Evolutionary conservation across 2,888 invertebrate species (phyloP), one percentile per base, ranked within the genome.

Genomic region (Baccha elongata): DNA sequence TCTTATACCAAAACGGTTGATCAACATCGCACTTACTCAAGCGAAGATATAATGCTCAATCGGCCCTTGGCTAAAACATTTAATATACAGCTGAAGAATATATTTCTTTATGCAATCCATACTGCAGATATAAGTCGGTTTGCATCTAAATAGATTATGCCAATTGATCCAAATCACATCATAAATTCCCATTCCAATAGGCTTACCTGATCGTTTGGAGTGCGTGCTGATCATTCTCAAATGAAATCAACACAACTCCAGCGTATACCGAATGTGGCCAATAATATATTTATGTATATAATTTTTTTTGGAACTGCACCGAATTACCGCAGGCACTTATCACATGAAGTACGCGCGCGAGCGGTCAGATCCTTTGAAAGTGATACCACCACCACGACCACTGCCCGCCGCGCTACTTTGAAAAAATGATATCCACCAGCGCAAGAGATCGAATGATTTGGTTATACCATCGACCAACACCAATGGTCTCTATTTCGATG

Each of bases 341-440:
- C 81, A 52, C 26, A 81, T 48, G 71, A 62, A 71, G 71, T 71
- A 67, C 71, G 75, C 80, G 55, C 62, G 40, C 67, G 35, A 71
- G 81, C 76, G 81, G 81, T 67, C 44, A 32, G 68, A 50, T 83
- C 68, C 78, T 83, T 83, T 83, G 83, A 83, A 83, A 83, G 68
- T 83, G 83, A 83, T 83, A 78, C 72, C 62, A 81, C n/a, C 71
- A 55, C 37, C 71, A 40, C 64, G 46, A 42, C 35, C 60, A 26
- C 52, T 42, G 40, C 35, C 48, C 32, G 21, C 48, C 40, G 65
- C 64, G 55, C 55, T 42, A 72, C 67, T 72, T 73, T 83, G 78
- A 83, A 76, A 64, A 83, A 78, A 29, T 78, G 83, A 83, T 83
- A 83, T 83, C 83, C 78, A 83, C 83, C 83, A 78, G 83, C 83